Evolutionary conservation across 2,113 vertebrate species (phyloP).

Genomic region (Oostethus manadensis): DNA sequence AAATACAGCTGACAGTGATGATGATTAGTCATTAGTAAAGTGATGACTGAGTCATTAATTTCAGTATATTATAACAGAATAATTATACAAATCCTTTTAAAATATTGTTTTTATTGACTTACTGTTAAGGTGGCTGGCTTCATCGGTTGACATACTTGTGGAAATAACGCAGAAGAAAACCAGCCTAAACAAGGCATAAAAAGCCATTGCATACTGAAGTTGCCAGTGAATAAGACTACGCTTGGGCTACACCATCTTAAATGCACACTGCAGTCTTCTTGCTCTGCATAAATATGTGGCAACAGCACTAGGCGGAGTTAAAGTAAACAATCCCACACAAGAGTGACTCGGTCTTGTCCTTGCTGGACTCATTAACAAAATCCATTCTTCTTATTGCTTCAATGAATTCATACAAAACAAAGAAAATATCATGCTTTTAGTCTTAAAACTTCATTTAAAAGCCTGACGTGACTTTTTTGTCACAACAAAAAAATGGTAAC

Average conservation of each 20-base stretch:
- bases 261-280: not conserved
- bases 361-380: slow-evolving; percentile 22
- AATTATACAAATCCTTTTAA: too few relatives aligned
- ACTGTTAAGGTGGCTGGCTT: slow-evolving; percentile 30
- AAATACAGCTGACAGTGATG: too few relatives aligned
- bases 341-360: slow-evolving; percentile 19
- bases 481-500: too few relatives aligned
- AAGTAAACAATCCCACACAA: slow-evolving; percentile 23
- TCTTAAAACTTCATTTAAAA: too few relatives aligned
- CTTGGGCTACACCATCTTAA: not conserved
- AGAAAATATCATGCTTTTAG: too few relatives aligned
- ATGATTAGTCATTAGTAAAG: too few relatives aligned
- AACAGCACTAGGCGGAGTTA: slow-evolving; percentile 3
- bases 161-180: slow-evolving; percentile 7
- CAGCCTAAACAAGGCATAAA: not conserved
- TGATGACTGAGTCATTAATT: too few relatives aligned
- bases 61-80: too few relatives aligned
- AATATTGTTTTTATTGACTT: slow-evolving; percentile 15
- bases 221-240: not conserved
- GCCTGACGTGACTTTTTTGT: too few relatives aligned
- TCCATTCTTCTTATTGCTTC: too few relatives aligned
- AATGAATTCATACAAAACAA: too few relatives aligned
- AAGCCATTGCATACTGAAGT: slow-evolving; percentile 26
- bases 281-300: slow-evolving; percentile 6
- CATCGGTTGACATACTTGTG: slow-evolving; percentile 12